Percentiles rank a stretch among this genome's conserved stretches.
These are phyloP conservation scores for Glyphotaelius pellucidus DNA, from an alignment of 2,888 invertebrate species.

Conservation along the genomic window DNA sequence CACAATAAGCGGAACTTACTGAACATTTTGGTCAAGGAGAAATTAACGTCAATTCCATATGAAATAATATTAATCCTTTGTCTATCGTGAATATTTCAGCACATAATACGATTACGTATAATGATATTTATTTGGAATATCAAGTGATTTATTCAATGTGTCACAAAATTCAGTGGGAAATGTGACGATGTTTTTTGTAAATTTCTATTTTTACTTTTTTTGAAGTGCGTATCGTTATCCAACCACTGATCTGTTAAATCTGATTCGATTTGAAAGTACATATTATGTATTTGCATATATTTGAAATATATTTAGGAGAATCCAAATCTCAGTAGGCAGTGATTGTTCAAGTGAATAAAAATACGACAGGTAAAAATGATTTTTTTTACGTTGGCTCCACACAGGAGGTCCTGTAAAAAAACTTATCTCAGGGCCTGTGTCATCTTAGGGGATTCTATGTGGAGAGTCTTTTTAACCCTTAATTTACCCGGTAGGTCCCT, in stretches of 20 bases:
- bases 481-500: too few relatives aligned
- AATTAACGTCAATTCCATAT: not conserved
- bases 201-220: not conserved
- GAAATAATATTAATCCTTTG: not conserved
- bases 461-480: too few relatives aligned
- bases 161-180: not conserved
- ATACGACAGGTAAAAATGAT: not conserved
- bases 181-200: not conserved
- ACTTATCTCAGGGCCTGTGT: too few relatives aligned
- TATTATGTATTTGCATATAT: not conserved
- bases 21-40: too few relatives aligned
- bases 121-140: not conserved
- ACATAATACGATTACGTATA: not conserved
- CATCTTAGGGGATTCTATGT: too few relatives aligned
- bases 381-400: not conserved
- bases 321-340: not conserved
- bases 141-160: not conserved
- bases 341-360: not conserved
- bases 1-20: too few relatives aligned
- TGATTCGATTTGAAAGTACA: not conserved
- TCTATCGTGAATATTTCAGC: not conserved
- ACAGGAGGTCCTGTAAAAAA: too few relatives aligned
- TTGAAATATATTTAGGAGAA: not conserved
- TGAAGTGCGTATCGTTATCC: not conserved
- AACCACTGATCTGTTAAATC: conserved; percentile 5